phyloP scores from a whole-genome alignment of 2,113 vertebrate genomes.

The Colinus virginianus region DNA sequence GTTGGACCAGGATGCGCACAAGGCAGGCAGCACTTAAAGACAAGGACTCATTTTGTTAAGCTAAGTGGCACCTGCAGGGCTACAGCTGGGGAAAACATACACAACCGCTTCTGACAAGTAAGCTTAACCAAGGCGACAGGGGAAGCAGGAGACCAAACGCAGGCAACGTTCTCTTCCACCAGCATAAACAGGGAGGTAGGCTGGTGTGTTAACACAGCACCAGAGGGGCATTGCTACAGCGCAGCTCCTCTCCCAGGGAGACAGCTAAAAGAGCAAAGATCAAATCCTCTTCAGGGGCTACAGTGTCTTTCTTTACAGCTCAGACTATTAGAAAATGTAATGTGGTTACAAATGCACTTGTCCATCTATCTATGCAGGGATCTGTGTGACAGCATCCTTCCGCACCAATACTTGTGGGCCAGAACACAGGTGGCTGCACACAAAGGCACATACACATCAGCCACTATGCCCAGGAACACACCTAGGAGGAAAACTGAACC shows the following conservation, averaged over 20 bases:
- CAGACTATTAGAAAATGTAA: background rate
- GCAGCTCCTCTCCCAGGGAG: background rate
- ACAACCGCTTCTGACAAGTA: background rate
- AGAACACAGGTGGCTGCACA: background rate
- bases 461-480: background rate
- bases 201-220: background rate
- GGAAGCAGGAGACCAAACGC: background rate
- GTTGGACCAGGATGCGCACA: background rate
- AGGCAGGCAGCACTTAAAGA: background rate
- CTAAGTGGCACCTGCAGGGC: conserved; percentile 31
- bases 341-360: background rate
- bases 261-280: background rate
- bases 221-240: background rate
- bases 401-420: background rate
- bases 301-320: background rate
- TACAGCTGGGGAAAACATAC: conserved; percentile 31
- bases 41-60: conserved; percentile 1
- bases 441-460: background rate
- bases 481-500: background rate
- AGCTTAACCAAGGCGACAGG: background rate
- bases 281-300: background rate
- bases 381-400: background rate
- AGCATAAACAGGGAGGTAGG: background rate
- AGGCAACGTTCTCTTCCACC: background rate
- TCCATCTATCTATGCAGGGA: background rate